Base-by-base conservation (phyloP, 2,797 vertebrate species). In the Argentina silus region DNA sequence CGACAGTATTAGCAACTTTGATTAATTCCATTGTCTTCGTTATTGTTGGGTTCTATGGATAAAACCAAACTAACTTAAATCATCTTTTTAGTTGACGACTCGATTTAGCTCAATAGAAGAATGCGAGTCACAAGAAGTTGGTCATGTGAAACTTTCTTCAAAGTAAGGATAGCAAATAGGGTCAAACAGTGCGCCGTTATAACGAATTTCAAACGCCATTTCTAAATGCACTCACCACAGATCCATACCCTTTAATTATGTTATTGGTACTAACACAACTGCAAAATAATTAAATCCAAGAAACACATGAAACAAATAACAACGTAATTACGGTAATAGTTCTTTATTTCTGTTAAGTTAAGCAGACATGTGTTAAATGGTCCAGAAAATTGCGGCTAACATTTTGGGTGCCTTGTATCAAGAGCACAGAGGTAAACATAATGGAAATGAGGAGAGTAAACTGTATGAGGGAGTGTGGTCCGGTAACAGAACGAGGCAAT, bases 81-180 rank as follows among this genome's bases (percentile, higher is more conserved):
- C 27, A 36, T 36, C 27, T 36, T 4, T 36, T 36, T 36, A 4
- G 27, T 36, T n/a, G 42, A 42, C 9, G 43, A 43, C 15, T 44
- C 42, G 11, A 19, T 23, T 47, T 36, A 3, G 21, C 42, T 69
- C 55, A 12, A 11, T 43, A 14, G 36, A 90, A 87, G 92, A 94
- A 93, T 93, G 90, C 80, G 19, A 79, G 59, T 94, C 93, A 95
- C 91, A 94, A 87, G 92, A 59, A 83, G 71, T 3, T 19, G 86
- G 92, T 95, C 94, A 95, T 91, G 93, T 94, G 93, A 89, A 88
- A 36, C 27, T 36, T 36, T 36, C 27, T 36, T 36, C 27, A 36
- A 36, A 78, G 73, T 87, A 94, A 15, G 89, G 92, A 45, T 8
- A 78, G 77, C 73, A 0, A 0, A 0, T 14, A 66, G 64, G 92